Conservation (phyloP, 2,113 vertebrate species). For the Rhodinocichla rosea region DNA sequence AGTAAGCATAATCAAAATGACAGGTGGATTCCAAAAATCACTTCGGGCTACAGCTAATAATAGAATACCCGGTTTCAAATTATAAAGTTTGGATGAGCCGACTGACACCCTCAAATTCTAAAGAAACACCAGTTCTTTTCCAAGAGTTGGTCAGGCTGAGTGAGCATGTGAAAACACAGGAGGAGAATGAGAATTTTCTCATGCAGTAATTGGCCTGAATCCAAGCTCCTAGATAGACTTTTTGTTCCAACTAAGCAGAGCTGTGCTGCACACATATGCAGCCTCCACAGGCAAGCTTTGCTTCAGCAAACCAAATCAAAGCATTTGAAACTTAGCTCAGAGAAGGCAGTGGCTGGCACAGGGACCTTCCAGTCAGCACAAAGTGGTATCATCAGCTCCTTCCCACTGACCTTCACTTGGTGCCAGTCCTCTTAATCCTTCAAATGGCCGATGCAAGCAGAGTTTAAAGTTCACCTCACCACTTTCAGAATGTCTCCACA, state of each 20-base stretch:
- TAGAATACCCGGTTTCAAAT: constrained; percentile 2
- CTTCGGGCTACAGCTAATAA: constrained; percentile 34
- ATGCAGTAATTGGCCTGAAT: not conserved
- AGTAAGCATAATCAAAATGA: constrained; percentile 1
- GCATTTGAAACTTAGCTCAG: not conserved
- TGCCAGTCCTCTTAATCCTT: not conserved
- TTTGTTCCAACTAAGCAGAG: not conserved
- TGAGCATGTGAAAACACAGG: not conserved
- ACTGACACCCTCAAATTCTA: not conserved
- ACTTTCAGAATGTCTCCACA: not conserved
- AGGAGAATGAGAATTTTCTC: not conserved
- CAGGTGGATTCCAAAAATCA: constrained; percentile 23
- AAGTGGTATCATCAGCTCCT: not conserved
- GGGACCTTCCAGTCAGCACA: not conserved
- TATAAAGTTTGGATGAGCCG: not conserved
- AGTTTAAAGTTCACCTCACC: not conserved
- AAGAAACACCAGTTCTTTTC: not conserved
- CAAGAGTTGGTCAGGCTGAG: not conserved
- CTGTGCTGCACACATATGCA: not conserved
- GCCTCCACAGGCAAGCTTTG: not conserved
- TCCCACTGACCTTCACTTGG: not conserved
- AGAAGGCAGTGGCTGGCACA: not conserved
- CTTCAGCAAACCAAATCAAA: not conserved
- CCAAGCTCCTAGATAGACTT: not conserved
- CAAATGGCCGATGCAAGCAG: not conserved